Base-by-base conservation (phyloP, 2,888 invertebrate species). In the Serrognathus titanus region DNA sequence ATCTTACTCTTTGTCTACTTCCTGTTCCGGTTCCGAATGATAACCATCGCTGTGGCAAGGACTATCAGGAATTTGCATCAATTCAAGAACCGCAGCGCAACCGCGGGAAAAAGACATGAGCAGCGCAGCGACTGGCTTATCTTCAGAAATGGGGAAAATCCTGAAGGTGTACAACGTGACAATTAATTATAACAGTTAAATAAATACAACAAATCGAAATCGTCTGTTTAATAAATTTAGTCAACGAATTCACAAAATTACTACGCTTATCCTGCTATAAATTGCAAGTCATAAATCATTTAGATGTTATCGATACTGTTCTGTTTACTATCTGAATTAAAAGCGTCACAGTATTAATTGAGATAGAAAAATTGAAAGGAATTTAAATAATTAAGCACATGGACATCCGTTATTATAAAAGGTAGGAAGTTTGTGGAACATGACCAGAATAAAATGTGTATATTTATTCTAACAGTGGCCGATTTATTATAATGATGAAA, bases 11-110 rank as follows among this genome's bases (percentile, higher is more conserved):
- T 67, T 62, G 62, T 77, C 71, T 59, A 68, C 67, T 68, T 76
- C 76, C 61, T 66, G 68, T 67, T 92, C 92, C 12, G 88, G 86
- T 75, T 92, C 92, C 0, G 90, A 90, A 71, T 92, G 92, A 75
- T 92, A 92, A 11, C 92, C 92, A 64, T 92, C 92, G 70, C 90
- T 90, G 66, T 83, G 83, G 68, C 84, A 81, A 51, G 80, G 79
- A 63, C 79, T 77, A 47, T 78, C 77, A 1, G 80, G 75, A 40
- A 71, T 63, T 1, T 81, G 79, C 89, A 94, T 92, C 76, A 93
- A 81, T 31, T 88, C 85, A 63, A 94, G 78, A 10, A 93, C 88
- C 54, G 87, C 82, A 24, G 86, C 85, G 71, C 89, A 89, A 48
- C 89, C 90, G 24, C 86, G 82, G 1, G 89, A 85, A 77, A 88